Percentiles rank a stretch among this genome's conserved stretches.
phyloP scores from a whole-genome alignment of 37 sponge, comb jelly and placozoan genomes.

The Dysidea cf. avara region DNA sequence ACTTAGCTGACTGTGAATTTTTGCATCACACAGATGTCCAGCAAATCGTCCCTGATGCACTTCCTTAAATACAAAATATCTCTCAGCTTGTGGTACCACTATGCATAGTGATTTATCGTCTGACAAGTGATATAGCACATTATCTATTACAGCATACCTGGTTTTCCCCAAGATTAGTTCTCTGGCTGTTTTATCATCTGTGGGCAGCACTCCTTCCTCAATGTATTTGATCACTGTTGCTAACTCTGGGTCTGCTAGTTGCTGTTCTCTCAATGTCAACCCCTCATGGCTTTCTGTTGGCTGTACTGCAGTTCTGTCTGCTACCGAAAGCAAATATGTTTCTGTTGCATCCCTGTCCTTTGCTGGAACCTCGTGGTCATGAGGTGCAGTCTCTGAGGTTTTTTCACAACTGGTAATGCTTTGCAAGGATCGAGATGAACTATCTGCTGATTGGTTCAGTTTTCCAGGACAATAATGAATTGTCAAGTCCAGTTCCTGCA shows the following conservation, averaged over 20 bases:
- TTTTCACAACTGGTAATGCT: no score
- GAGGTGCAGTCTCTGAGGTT: no score
- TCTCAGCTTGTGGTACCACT: constrained; percentile 9
- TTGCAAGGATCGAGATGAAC: no score
- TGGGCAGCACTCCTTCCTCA: constrained; percentile 7
- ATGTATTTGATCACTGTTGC: neutral
- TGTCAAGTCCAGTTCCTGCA: constrained; percentile 45
- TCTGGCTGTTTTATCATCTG: constrained; percentile 16
- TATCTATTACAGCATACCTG: constrained; percentile 14
- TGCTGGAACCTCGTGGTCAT: no score
- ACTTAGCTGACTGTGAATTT: constrained; percentile 7
- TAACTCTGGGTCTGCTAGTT: constrained; percentile 7
- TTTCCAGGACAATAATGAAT: constrained; percentile 33
- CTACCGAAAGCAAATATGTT: no score
- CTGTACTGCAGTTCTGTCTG: no score
- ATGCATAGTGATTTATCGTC: constrained; percentile 6
- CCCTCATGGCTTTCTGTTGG: no score
- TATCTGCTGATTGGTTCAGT: constrained; percentile 35
- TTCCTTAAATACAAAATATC: constrained; percentile 5
- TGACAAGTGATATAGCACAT: constrained; percentile 8
- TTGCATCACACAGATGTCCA: constrained; percentile 14
- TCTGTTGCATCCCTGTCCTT: constrained; percentile 8
- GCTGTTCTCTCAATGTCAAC: constrained; percentile 3
- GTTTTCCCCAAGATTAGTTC: neutral
- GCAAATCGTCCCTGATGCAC: constrained; percentile 8